phyloP scores from a whole-genome alignment of 2,888 invertebrate genomes.

The Drosophila bunnanda region DNA sequence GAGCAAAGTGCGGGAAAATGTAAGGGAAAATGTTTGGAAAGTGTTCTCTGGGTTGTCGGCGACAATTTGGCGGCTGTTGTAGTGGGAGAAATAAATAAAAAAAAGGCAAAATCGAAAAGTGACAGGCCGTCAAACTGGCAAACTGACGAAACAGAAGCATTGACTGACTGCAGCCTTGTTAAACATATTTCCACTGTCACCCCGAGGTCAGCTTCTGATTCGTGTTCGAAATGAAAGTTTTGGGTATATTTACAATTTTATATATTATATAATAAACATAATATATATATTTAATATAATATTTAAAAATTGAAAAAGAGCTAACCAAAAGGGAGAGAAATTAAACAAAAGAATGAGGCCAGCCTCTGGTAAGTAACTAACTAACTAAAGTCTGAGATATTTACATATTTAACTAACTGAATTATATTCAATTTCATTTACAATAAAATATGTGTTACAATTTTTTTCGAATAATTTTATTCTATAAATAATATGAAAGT shows the following conservation, averaged over 20 bases:
- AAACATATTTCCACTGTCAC: slow-evolving; percentile 44
- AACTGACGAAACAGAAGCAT: slow-evolving; percentile 50
- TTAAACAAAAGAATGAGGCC: neutral
- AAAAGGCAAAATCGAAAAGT: slow-evolving; percentile 40
- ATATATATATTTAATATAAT: too few species aligned
- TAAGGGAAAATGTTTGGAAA: neutral
- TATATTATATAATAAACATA: neutral
- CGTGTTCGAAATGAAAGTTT: neutral
- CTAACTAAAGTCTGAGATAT: neutral
- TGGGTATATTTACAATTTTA: neutral
- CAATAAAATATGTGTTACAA: rapidly evolving
- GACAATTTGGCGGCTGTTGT: slow-evolving; percentile 52
- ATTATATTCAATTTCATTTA: neutral
- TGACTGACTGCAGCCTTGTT: slow-evolving; percentile 49
- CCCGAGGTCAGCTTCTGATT: slow-evolving; percentile 38
- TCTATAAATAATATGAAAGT: neutral
- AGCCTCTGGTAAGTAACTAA: neutral
- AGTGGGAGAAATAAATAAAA: slow-evolving; percentile 1
- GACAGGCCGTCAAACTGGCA: slow-evolving; percentile 48
- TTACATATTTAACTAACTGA: neutral
- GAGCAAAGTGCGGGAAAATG: too few species aligned
- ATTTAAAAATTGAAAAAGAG: neutral
- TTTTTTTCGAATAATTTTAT: neutral
- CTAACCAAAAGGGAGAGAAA: neutral
- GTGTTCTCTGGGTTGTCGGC: slow-evolving; percentile 40